Base-by-base conservation (phyloP, 2,797 vertebrate species). In the Borostomias antarcticus region DNA sequence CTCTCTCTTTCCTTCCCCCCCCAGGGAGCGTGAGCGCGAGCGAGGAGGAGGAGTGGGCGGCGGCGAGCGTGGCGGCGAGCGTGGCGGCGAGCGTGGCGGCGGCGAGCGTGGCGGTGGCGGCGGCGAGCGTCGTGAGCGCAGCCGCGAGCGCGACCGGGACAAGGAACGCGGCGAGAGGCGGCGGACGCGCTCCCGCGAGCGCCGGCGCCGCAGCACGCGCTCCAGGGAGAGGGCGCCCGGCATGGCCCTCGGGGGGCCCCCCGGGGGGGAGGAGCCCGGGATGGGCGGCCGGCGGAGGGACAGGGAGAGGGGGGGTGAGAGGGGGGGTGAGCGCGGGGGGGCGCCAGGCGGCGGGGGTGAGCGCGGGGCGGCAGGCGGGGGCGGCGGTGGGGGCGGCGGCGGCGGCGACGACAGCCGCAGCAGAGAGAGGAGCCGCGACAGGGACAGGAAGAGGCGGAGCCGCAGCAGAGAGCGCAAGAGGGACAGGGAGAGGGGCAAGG, bases 401-500 rank as follows among this genome's bases (percentile, higher is more conserved):
- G 66, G 69, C 77, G 84, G 82, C 48, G 80, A 80, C 66, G 60
- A 91, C 70, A 74, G 84, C 77, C 87, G 89, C 84, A 72, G 90
- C 77, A 85, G 94, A 45, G 91, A 93, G 70, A 90, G 92, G 58
- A 92, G 92, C 65, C 81, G 92, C 73, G 92, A 86, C 75, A 77
- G 91, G 53, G 48, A 89, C 74, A 86, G 92, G 77, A 92, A 94
- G 86, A 86, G 87, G 2, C 84, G 92, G 87, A 91, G 89, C 87
- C 63, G 85, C 66, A 92, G 90, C 64, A 71, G 89, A 1, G 89
- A 90, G 30, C 88, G 90, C 25, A 90, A 93, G 51, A 86, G 91
- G 47, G 94, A 95, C 56, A 89, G 93, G 73, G 95, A 95, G 58
- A 83, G 94, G 6, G 93, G 89, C 0, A 91, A 95, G 53, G 95